Evolutionary conservation across 1,140 invertebrate species (phyloP).

Genomic region (Anoplophora glabripennis): DNA sequence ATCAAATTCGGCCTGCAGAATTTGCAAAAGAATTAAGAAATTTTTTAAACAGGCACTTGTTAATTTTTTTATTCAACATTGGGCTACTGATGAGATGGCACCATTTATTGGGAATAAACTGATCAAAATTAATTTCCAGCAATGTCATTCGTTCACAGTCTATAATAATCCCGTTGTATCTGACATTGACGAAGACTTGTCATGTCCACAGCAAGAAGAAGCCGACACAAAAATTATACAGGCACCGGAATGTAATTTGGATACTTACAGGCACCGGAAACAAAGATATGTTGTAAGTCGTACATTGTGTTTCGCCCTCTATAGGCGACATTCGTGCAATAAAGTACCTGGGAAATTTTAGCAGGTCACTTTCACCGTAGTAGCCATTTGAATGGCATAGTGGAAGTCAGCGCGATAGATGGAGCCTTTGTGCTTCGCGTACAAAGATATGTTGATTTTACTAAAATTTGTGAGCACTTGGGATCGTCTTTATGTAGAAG

Average conservation of each 20-base stretch:
- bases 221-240: slow-evolving; percentile 41
- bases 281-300: no score
- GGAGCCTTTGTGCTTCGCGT: no score
- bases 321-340: no score
- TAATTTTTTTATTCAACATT: slow-evolving; percentile 17
- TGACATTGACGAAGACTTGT: no score
- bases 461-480: background rate
- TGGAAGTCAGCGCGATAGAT: no score
- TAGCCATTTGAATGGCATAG: no score
- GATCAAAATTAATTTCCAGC: slow-evolving; percentile 5
- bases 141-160: background rate
- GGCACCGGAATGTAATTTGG: slow-evolving; percentile 28
- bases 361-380: no score
- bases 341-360: no score
- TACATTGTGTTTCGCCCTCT: no score
- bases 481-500: background rate
- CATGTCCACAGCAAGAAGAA: slow-evolving; percentile 40
- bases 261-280: slow-evolving; percentile 28
- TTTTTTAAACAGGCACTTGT: slow-evolving; percentile 18
- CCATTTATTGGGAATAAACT: slow-evolving; percentile 14
- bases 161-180: no score
- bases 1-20: slow-evolving; percentile 18
- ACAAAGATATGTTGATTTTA: background rate
- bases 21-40: no score
- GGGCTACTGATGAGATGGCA: slow-evolving; percentile 16